Evolutionary conservation across 2,113 vertebrate genomes (phyloP).

Genomic region (Calidris pugnax): DNA sequence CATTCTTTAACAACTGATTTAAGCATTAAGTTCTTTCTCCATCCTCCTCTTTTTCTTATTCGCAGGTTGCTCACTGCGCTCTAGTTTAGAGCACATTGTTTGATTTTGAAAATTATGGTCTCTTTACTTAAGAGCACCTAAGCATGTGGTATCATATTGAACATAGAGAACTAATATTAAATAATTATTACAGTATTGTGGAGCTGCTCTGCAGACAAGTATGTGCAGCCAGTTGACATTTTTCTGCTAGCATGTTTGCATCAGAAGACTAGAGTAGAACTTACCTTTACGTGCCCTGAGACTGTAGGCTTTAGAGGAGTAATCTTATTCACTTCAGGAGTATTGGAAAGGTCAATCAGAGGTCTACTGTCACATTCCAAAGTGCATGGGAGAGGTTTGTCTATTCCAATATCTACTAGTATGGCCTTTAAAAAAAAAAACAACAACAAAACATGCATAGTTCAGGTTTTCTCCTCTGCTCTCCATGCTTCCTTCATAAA

Average conservation of each 20-base stretch:
- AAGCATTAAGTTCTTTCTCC: neutral
- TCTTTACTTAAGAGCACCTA: neutral
- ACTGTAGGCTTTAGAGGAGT: constrained; percentile 9
- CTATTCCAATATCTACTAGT: constrained; percentile 54
- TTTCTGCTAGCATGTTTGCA: neutral
- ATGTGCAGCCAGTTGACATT: neutral
- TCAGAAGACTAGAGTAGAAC: neutral
- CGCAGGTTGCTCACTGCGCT: neutral
- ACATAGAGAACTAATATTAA: neutral
- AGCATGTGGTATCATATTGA: neutral
- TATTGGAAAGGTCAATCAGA: constrained; percentile 78
- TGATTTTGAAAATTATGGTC: neutral
- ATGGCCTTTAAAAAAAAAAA: constrained; percentile 47
- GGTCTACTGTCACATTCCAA: constrained; percentile 44
- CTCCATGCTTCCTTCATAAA: neutral
- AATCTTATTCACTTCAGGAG: constrained; percentile 58
- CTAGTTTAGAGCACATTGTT: neutral
- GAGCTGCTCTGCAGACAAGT: neutral
- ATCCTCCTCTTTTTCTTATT: neutral
- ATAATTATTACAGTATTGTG: neutral
- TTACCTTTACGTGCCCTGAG: constrained; percentile 73
- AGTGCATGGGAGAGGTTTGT: neutral
- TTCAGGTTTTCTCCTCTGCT: neutral
- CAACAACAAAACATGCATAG: neutral
- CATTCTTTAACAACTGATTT: neutral